Evolutionary conservation across 1,140 invertebrate genomes (phyloP), one percentile per base, ranked within the genome.

Genomic region (Globodera ellingtonae): DNA sequence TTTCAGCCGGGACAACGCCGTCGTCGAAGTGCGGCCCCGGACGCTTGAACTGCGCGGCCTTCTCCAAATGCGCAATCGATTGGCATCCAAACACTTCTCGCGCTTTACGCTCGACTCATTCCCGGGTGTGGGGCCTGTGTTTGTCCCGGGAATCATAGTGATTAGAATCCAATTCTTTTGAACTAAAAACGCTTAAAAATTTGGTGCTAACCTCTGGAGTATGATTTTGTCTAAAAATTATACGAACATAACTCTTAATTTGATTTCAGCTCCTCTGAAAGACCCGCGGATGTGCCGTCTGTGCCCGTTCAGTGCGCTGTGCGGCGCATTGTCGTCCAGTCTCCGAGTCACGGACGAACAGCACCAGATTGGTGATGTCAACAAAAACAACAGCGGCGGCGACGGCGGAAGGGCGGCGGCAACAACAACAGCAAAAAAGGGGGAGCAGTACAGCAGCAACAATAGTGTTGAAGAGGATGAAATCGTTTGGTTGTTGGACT

Each of bases 21-120:
- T 70, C 6, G 52, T 52, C 7, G 13, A 52, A 71, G 66, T 83
- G 21, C 69, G 47, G 1, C 82, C 82, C 24, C 69, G 71, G 24
- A 47, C 59, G 24, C n/a, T 65, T 48, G 50, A 81, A 81, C 62
- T 81, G 47, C 69, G 62, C 21, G 79, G 79, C 9, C 44, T 81
- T 24, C 48, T 81, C 21, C 80, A 81, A 81, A 72, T 81, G 78
- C 56, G 80, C 1, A 81, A 81, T 65, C 78, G 80, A 56, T 46
- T 81, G 10, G 80, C 80, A 0, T 3, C 56, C 13, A 46, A 46
- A 24, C 75, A 77, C 69, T 81, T 81, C 13, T 79, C 80, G 44
- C 52, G 69, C 10, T 72, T 81, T 47, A 35, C 77, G 15, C n/a
- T 81, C 21, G 50, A 81, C 81, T 78, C 75, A 4, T 72, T 81